phyloP scores from a whole-genome alignment of 2,797 vertebrate species.

The Catostomus latipinnis region DNA sequence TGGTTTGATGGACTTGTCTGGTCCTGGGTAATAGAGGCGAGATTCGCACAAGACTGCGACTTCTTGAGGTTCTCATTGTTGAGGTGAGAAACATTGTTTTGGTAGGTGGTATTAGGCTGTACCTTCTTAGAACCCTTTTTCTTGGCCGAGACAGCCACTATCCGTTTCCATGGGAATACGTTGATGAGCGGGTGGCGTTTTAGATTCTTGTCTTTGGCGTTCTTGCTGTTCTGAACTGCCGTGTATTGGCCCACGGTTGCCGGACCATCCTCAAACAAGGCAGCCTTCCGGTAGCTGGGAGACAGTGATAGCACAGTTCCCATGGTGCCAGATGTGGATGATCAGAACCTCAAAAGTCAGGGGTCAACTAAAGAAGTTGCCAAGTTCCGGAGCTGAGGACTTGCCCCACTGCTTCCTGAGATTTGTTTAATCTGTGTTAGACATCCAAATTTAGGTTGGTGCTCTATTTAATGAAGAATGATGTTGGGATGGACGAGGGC shows the following conservation, averaged over 20 bases:
- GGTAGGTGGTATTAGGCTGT: conserved; percentile 88
- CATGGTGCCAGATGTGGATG: conserved; percentile 75
- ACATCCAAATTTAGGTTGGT: conserved; percentile 66
- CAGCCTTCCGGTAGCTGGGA: conserved; percentile 93
- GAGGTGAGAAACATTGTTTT: conserved; percentile 91
- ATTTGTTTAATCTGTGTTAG: conserved; percentile 66
- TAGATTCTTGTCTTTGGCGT: conserved; percentile 94
- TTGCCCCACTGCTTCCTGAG: conserved; percentile 71
- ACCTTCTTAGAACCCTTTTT: conserved; percentile 95
- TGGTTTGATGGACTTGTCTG: conserved; percentile 80
- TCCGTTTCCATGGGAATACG: conserved; percentile 93
- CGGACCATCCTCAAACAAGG: conserved; percentile 91
- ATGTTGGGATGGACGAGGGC: conserved; percentile 57
- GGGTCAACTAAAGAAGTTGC: conserved; percentile 52
- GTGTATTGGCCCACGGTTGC: conserved; percentile 93
- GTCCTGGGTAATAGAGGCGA: conserved; percentile 89
- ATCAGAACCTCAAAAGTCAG: conserved; percentile 66
- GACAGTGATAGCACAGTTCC: conserved; percentile 96
- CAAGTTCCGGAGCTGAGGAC: conserved; percentile 68
- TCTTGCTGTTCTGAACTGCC: conserved; percentile 95
- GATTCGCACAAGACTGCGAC: conserved; percentile 94
- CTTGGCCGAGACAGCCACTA: conserved; percentile 92
- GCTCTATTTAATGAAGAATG: conserved; percentile 50
- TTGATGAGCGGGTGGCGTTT: conserved; percentile 94
- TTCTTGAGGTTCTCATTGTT: conserved; percentile 98